Evolutionary conservation across 2,888 invertebrate genomes (phyloP), one percentile per base, ranked within the genome.

Genomic region (Trissonchulus sp.): DNA sequence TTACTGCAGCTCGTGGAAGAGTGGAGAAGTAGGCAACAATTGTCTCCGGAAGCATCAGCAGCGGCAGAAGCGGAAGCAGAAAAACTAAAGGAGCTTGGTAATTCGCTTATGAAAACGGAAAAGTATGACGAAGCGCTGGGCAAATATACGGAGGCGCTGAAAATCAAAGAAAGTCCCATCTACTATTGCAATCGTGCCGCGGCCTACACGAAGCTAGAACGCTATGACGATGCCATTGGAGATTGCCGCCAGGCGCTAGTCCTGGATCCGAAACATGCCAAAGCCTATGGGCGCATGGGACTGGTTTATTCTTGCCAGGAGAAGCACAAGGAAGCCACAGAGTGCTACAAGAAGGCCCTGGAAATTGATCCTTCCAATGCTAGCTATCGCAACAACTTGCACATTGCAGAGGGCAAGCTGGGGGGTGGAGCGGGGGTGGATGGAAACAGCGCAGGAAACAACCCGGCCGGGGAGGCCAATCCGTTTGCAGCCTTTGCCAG

Each of bases 171-270:
- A 77, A 97, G 97, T 87, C 91, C 97, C 0, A 93, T 98, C 37
- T 98, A 92, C 86, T 98, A 93, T 85, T 96, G 97, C 85, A 99
- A 99, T 85, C 88, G 98, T 79, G 99, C 98, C 68, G 98, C 98
- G 0, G 95, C 96, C 0, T 91, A 92, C 84, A 95, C 92, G 84
- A 93, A 94, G 84, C 87, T 96, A 79, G 91, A 91, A 72, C 90
- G 92, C 82, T 91, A 93, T 83, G 89, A 90, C 75, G 88, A 90
- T 77, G 94, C 96, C 18, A 91, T 98, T 74, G 90, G 90, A 74
- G 98, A 99, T 86, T 97, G 96, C 85, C 90, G 91, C 81, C 90
- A 90, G 68, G 96, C 99, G 2, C 88, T 99, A 74, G 89, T 90
- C 38, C 89, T 97, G 80, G 95, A 98, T 85, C 91, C 93, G 0